Evolutionary conservation across 2,888 invertebrate species (phyloP), one percentile per base, ranked within the genome.

Genomic region (Syrista parreyssii): DNA sequence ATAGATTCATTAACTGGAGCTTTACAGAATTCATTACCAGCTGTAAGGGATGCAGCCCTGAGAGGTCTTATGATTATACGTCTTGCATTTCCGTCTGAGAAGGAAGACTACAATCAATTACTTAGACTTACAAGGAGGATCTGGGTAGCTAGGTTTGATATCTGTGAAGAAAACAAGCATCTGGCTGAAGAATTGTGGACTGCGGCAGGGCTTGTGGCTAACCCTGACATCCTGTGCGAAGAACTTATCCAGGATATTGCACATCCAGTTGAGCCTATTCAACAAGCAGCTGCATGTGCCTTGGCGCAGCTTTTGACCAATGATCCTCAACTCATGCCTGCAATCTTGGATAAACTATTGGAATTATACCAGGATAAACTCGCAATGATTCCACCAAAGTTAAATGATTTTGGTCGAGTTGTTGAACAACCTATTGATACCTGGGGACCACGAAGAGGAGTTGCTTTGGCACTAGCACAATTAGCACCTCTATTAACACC

Each of bases 391-490:
- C 97, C 97, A 23, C 96, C 97, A 0, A 94, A 95, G 89, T 92
- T 97, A 83, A 99, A 99, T 92, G 95, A 96, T 89, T 98, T 99
- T 92, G 98, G 98, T 23, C 95, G 99, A 82, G 95, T 96, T 89
- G 93, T 97, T 68, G 95, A 95, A 87, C 95, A 95, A 84, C 95
- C 97, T 1, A 93, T 97, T 77, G 99, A 99, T 92, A 95, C 96
- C 86, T 99, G 98, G 98, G 95, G 95, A 82, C 96, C 97, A 11
- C 93, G 99, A 79, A 94, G 96, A 85, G 99, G 99, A 75, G 96
- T 97, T 34, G 99, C 97, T 12, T 93, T 97, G 81, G 96, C 97
- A 12, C 93, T 99, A 80, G 94, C 93, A 0, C 95, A 96, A 91
- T 93, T 98, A 82, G 97, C 98, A 0, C 95, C 96, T 34, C 93